These are phyloP conservation scores for Diadema setosum DNA, from an alignment of 35 echinoderm and acorn worm genomes.

Conservation along the genomic window DNA sequence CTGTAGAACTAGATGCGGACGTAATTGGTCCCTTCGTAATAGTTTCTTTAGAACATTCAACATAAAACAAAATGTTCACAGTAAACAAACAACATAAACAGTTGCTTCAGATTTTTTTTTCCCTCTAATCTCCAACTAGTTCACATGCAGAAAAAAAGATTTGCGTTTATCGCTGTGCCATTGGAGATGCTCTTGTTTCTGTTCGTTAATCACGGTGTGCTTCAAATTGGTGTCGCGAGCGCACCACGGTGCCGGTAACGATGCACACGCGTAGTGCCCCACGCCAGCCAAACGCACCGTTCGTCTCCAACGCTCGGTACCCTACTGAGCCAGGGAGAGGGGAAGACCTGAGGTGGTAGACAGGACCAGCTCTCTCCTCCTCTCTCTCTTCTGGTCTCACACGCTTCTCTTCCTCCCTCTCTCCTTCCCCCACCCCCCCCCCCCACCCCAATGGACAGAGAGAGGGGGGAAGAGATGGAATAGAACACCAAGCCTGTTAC, in stretches of 20 bases:
- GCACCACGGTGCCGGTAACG: neutral
- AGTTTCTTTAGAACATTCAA: neutral
- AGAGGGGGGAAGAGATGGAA: neutral
- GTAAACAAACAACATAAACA: constrained; percentile 1
- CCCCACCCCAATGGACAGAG: neutral
- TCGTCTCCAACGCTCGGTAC: neutral
- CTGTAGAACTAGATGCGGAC: neutral
- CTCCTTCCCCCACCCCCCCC: neutral
- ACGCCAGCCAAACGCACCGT: constrained; percentile 22
- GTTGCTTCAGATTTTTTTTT: constrained; percentile 30
- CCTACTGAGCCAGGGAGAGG: neutral
- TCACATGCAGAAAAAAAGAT: no score
- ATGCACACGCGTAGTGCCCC: neutral
- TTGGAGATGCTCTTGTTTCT: neutral
- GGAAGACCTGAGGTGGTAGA: neutral
- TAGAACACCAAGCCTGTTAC: neutral
- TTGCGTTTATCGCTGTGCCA: constrained; percentile 3
- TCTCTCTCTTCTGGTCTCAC: neutral
- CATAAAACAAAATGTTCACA: neutral
- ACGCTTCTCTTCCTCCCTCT: neutral
- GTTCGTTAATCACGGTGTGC: no score
- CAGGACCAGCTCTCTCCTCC: neutral
- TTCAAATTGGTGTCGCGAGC: constrained; percentile 18
- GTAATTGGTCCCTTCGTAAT: neutral
- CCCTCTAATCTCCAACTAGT: neutral